Base-by-base conservation (phyloP, 2,113 vertebrate species). In the Pongo abelii region DNA sequence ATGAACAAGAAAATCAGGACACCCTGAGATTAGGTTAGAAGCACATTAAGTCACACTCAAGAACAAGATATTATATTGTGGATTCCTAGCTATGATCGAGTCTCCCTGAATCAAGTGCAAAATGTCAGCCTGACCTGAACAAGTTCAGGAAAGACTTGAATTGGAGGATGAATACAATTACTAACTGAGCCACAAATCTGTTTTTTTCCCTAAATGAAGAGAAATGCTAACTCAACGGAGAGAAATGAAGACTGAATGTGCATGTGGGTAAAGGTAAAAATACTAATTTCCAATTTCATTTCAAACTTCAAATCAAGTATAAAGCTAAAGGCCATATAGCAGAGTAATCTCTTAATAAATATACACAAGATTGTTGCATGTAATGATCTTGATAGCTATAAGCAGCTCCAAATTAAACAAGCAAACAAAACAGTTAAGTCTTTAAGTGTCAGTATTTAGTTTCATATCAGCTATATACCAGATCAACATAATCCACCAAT, bases 71-170 rank as follows among this genome's bases (percentile, higher is more conserved):
- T 43, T 84, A 84, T 75, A 84, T 79, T 69, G 22, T 84, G 55
- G 61, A 89, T 80, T 94, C 81, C 48, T 30, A 38, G 48, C 48
- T 67, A 75, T 78, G 80, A 89, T 38, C 64, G 70, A 70, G 55
- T 22, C 55, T 84, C 80, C 85, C 27, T 93, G 94, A 98, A 79
- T 25, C 69, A 32, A 93, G 22, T 61, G 48, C 13, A 50, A 96
- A 92, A 93, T 61, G 72, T 93, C 96, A 86, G 27, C 32, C 75
- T 92, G 16, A 48, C 75, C 17, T 4, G 20, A 92, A 77, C 30
- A 90, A 84, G 38, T 46, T 96, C 43, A 95, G 96, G 43, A 93
- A 69, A 92, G 35, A 90, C 46, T 90, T 84, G 87, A 96, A 84
- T 5, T 70, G 30, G 12, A 89, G 61, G 57, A 57, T 40, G 48